These are phyloP conservation scores for Margaritifera margaritifera DNA, from an alignment of 2,888 invertebrate genomes.

Conservation along the genomic window DNA sequence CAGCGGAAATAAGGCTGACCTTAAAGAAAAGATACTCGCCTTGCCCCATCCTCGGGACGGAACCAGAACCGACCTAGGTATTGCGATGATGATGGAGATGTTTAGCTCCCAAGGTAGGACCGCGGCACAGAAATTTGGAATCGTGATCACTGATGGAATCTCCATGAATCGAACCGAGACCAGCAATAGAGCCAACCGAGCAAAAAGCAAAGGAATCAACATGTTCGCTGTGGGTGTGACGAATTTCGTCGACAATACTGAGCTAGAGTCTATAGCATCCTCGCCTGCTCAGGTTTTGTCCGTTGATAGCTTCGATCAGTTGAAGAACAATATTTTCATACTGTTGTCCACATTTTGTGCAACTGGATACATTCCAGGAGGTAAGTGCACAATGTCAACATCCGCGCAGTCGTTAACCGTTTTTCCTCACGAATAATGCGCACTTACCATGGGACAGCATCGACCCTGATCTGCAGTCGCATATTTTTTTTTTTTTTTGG, in stretches of 20 bases:
- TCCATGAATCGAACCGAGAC: constrained; percentile 27
- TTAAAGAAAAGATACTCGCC: constrained; percentile 15
- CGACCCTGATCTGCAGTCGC: too few species aligned
- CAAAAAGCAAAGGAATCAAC: constrained; percentile 19
- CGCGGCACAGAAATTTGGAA: constrained; percentile 24
- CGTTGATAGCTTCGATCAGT: constrained; percentile 23
- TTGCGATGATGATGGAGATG: constrained; percentile 25
- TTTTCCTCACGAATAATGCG: too few species aligned
- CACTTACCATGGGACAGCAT: too few species aligned
- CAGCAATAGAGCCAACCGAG: constrained; percentile 11
- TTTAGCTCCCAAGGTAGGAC: constrained; percentile 19
- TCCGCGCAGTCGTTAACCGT: too few species aligned
- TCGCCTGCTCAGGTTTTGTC: constrained; percentile 20
- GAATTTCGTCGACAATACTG: constrained; percentile 16
- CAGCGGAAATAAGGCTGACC: constrained; percentile 13
- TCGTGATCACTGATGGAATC: constrained; percentile 38
- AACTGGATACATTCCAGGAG: too few species aligned
- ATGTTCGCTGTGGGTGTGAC: constrained; percentile 34
- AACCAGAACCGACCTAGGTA: constrained; percentile 34
- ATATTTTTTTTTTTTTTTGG: too few species aligned
- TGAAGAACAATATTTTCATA: constrained; percentile 7
- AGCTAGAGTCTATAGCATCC: constrained; percentile 28
- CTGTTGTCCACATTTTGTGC: too few species aligned
- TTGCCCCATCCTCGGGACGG: constrained; percentile 31
- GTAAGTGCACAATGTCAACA: too few species aligned